Conservation (phyloP, 2,888 invertebrate species). For the Hemithea aestivaria region DNA sequence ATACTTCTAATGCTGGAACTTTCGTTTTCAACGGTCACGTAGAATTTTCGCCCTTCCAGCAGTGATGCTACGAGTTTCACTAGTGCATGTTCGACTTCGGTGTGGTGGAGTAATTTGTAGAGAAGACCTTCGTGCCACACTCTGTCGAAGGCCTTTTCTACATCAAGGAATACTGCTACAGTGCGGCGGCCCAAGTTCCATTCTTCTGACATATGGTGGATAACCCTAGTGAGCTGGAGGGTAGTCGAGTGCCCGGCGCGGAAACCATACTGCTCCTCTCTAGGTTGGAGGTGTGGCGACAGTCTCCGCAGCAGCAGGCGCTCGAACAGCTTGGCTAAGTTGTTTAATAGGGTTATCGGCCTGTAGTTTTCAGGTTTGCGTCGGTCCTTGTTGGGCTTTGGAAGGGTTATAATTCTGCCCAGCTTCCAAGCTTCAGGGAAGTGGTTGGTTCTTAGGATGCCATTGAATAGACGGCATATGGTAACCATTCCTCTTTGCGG, state of each 20-base stretch:
- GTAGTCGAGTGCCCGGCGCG: constrained; percentile 26
- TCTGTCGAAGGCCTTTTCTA: constrained; percentile 26
- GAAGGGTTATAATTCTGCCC: constrained; percentile 13
- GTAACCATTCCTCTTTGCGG: background rate
- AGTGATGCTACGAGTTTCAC: no score
- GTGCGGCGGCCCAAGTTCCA: constrained; percentile 15
- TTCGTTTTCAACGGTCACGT: no score
- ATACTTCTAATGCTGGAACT: no score
- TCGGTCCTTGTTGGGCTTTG: no score
- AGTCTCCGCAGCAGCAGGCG: background rate
- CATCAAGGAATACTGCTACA: no score
- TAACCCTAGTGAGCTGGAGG: constrained; percentile 28
- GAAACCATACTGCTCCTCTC: constrained; percentile 24
- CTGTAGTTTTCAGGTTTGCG: background rate
- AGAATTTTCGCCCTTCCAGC: no score
- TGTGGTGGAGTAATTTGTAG: constrained; percentile 1
- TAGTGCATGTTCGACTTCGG: no score
- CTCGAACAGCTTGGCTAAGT: background rate
- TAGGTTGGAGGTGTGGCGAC: constrained; percentile 2
- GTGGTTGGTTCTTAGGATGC: constrained; percentile 7
- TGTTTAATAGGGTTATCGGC: background rate
- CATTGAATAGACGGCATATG: constrained; percentile 5
- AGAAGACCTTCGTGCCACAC: constrained; percentile 35
- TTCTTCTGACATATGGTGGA: constrained; percentile 17
- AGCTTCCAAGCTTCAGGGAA: constrained; percentile 21